Percentiles rank a stretch among this genome's conserved stretches.
phyloP scores from a whole-genome alignment of 2,888 invertebrate genomes.

The Ctena decussata region DNA sequence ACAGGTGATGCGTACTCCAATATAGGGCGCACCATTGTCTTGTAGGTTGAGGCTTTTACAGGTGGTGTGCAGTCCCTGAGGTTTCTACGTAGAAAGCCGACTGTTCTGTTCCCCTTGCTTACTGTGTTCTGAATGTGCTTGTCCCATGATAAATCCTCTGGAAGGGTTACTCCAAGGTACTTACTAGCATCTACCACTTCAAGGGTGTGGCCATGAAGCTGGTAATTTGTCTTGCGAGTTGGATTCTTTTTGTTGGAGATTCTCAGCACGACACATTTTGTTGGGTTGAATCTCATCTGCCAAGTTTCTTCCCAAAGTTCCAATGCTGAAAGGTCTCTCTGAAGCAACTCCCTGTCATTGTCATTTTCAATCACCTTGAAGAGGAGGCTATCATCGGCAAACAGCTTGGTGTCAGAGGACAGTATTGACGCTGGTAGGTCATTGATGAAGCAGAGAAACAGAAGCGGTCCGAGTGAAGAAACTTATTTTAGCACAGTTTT shows the following conservation, averaged over 20 bases:
- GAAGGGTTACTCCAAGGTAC: neutral
- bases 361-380: neutral
- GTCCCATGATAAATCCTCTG: neutral
- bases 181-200: neutral
- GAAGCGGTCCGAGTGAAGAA: neutral
- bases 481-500: no score
- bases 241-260: neutral
- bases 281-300: constrained; percentile 6
- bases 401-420: neutral
- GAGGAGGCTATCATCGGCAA: neutral
- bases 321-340: neutral
- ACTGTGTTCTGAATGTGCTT: neutral
- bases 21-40: neutral
- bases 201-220: neutral
- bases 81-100: neutral
- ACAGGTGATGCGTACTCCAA: neutral
- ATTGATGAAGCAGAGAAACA: neutral
- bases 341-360: neutral
- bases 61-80: neutral
- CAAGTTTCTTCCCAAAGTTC: constrained; percentile 2
- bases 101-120: neutral
- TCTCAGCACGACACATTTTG: neutral
- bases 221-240: neutral
- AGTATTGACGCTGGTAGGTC: neutral
- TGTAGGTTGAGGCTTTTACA: neutral